phyloP scores from a whole-genome alignment of 1,140 invertebrate genomes.

The Lycorma delicatula region DNA sequence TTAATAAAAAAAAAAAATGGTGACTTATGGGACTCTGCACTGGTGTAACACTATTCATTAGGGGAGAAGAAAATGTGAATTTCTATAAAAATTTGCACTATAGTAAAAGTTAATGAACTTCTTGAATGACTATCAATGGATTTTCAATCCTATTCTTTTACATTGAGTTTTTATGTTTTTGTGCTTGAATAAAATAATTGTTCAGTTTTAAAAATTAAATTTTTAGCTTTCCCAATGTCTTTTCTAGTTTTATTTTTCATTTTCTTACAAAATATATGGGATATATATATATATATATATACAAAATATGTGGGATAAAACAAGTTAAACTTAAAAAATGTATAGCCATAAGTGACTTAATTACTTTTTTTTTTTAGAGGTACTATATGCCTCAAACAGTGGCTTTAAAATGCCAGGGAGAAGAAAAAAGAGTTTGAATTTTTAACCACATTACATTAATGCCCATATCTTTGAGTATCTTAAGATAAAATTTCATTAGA shows the following conservation, averaged over 20 bases:
- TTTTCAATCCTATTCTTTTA: neutral
- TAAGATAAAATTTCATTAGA: neutral
- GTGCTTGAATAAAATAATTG: neutral
- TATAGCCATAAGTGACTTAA: neutral
- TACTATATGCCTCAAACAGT: neutral
- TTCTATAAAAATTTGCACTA: constrained; percentile 9
- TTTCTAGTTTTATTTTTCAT: neutral
- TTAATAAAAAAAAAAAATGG: constrained; percentile 12
- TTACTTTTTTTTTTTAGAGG: neutral
- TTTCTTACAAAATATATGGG: neutral
- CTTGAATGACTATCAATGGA: neutral
- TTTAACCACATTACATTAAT: neutral
- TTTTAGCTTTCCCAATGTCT: neutral
- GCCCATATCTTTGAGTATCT: neutral
- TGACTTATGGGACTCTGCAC: constrained; percentile 8
- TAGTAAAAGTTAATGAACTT: neutral
- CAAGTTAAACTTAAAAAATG: neutral
- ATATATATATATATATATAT: too few relatives aligned
- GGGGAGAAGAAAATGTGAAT: neutral
- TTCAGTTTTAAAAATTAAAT: neutral
- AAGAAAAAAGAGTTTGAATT: neutral
- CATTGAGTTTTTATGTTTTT: neutral
- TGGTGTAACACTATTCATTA: constrained; percentile 1
- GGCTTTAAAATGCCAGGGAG: neutral
- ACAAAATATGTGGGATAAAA: neutral